Base-by-base conservation (phyloP, 2,113 vertebrate species). In the Pomatorhinus ruficollis region DNA sequence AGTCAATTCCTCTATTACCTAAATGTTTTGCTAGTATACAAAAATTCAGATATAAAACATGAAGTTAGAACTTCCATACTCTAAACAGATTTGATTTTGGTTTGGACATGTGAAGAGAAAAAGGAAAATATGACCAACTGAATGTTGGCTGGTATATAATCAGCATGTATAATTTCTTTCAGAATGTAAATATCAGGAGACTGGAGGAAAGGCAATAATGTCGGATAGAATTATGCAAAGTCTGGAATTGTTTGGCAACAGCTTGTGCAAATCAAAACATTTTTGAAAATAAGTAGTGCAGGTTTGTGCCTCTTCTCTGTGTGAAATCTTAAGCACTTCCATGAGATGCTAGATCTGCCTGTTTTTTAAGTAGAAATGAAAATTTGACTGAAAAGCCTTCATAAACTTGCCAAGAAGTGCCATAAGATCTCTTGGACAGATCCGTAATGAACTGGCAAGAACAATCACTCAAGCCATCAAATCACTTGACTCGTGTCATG, bases 41-140 rank as follows among this genome's bases (percentile, higher is more conserved):
- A 91, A 89, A 97, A 82, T 83, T 93, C 52, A 56, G 66, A 53
- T 60, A 54, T 66, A 93, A 96, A 85, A 89, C n/a, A 85, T 87
- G 71, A 66, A 97, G 50, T 20, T 76, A 96, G n/a, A 65, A 60
- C 54, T 96, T 71, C 59, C 45, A 71, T 89, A 79, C 83, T 69
- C 54, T 91, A 69, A 93, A 75, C 20, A 87, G 39, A 74, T 39
- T 91, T 96, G 42, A 83, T 92, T 89, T 83, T 11, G 25, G 11
- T 76, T 91, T 94, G 68, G 80, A 92, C 88, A 69, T 65, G 53
- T 89, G 87, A 97, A 45, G 5, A 89, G 11, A 66, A 87, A 78
- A 78, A 45, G 5, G 24, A 60, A 71, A 83, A 76, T 52, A 47
- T 44, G 35, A 47, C 11, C 15, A 12, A 35, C 10, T 17, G n/a